A percentile compares a stretch with the other conserved stretches of the same genome.
phyloP scores from a whole-genome alignment of 1,140 invertebrate species.

The Wiebesia pumilae region DNA sequence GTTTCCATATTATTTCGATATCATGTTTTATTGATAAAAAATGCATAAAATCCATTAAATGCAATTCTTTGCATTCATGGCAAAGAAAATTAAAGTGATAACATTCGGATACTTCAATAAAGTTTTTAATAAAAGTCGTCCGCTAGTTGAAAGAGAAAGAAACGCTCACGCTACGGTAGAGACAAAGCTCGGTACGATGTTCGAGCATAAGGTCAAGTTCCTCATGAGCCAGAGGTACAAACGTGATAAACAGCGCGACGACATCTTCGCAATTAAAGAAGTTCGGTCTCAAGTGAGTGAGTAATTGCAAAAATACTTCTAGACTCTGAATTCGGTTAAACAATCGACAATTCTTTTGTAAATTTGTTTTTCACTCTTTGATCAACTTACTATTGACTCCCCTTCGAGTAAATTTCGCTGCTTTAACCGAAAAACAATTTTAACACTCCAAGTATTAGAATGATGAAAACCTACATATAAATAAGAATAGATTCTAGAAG shows the following conservation, averaged over 20 bases:
- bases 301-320: background rate
- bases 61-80: background rate
- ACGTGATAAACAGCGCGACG: conserved; percentile 3
- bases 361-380: background rate
- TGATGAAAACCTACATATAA: background rate
- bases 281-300: background rate
- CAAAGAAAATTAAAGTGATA: background rate
- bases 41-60: background rate
- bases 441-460: background rate
- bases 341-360: background rate
- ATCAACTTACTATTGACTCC: background rate
- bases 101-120: background rate
- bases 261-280: conserved; percentile 1
- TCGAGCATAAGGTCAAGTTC: conserved; percentile 6
- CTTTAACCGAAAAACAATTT: background rate
- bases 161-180: background rate
- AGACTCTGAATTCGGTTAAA: background rate
- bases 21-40: background rate
- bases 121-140: background rate
- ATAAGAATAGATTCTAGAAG: background rate
- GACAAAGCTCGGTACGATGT: background rate
- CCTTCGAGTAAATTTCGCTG: too few species aligned
- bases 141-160: background rate
- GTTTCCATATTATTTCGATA: background rate
- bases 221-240: background rate